phyloP scores from a whole-genome alignment of 2,113 vertebrate species.

The Salvator merianae region DNA sequence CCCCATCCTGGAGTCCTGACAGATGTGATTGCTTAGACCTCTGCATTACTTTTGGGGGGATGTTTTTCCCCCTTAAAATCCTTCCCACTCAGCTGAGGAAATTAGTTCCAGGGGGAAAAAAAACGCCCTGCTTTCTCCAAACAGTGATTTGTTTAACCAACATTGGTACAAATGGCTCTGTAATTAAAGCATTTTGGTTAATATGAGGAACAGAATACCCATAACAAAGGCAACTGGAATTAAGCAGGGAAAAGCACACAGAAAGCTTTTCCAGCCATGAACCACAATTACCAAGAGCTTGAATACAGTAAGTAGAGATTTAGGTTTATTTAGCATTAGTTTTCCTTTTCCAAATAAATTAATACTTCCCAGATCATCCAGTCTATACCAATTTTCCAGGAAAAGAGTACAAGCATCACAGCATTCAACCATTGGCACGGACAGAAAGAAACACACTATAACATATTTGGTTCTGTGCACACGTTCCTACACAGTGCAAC shows the following conservation, averaged over 20 bases:
- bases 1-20: conserved; percentile 31
- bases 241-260: conserved; percentile 10
- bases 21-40: conserved; percentile 52
- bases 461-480: background rate
- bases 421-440: background rate
- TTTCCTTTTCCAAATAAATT: background rate
- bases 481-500: background rate
- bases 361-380: background rate
- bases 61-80: background rate
- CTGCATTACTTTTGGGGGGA: conserved; percentile 6
- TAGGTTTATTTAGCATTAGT: background rate
- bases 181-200: conserved; percentile 53
- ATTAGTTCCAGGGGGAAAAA: background rate
- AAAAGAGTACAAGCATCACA: background rate
- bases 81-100: background rate
- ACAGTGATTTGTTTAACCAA: conserved; percentile 61
- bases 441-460: background rate
- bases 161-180: conserved; percentile 30
- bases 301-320: background rate
- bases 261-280: background rate
- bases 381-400: background rate
- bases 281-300: background rate
- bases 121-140: conserved; percentile 27
- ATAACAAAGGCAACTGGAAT: conserved; percentile 10
- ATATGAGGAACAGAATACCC: background rate